phyloP scores from a whole-genome alignment of 2,888 invertebrate species.

The Apomyelois bistriatella region DNA sequence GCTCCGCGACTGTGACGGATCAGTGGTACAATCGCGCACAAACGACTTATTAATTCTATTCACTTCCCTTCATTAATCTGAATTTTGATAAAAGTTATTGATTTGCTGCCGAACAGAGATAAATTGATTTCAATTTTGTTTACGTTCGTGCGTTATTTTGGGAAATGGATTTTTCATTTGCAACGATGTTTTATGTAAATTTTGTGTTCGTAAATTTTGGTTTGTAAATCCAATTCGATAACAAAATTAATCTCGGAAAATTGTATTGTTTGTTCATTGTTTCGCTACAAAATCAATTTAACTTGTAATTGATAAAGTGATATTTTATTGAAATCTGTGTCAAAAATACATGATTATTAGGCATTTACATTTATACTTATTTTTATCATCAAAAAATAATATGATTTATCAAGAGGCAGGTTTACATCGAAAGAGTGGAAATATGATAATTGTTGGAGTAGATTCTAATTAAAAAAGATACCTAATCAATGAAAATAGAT shows the following conservation, averaged over 20 bases:
- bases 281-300: not conserved
- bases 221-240: not conserved
- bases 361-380: too few species aligned
- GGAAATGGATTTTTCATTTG: not conserved
- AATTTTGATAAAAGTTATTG: conserved; percentile 5
- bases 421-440: too few species aligned
- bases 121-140: conserved; percentile 8
- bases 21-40: conserved; percentile 14
- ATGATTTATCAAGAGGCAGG: too few species aligned
- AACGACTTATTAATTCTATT: conserved; percentile 10
- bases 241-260: not conserved
- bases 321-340: too few species aligned
- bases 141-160: not conserved
- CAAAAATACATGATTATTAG: too few species aligned
- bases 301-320: too few species aligned
- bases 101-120: conserved; percentile 8
- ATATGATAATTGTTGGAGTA: too few species aligned
- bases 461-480: too few species aligned
- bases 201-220: not conserved
- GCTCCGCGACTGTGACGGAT: conserved; percentile 27
- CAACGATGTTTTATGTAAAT: conserved; percentile 2
- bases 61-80: conserved; percentile 10
- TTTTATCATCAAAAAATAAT: too few species aligned
- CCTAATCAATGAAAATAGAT: too few species aligned
- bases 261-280: not conserved